Evolutionary conservation across 2,888 invertebrate genomes (phyloP).

Genomic region (Lumbricus terrestris): DNA sequence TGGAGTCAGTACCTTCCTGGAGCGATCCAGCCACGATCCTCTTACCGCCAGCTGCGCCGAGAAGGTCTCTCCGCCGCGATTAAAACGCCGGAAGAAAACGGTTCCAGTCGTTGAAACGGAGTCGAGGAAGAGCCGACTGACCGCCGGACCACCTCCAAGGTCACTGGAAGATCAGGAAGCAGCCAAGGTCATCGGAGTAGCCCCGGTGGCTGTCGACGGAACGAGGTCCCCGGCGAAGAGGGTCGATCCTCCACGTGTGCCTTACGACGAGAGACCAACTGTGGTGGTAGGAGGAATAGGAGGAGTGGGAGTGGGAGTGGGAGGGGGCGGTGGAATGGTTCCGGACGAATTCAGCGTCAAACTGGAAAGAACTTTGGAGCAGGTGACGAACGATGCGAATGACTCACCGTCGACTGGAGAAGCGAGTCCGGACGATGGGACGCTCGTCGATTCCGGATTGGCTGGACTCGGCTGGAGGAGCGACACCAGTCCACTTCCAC

Average conservation of each 20-base stretch:
- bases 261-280: not conserved
- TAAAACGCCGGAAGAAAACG: not conserved
- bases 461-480: not conserved
- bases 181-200: not conserved
- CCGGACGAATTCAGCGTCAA: conserved; percentile 1
- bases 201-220: not conserved
- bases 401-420: not conserved
- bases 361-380: not conserved
- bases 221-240: not conserved
- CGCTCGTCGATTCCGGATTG: not conserved
- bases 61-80: not conserved
- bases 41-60: conserved; percentile 14
- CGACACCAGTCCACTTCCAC: not conserved
- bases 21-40: not conserved
- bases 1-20: conserved; percentile 5
- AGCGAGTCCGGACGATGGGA: not conserved
- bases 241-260: conserved; percentile 4
- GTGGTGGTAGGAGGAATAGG: no score
- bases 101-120: not conserved
- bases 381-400: not conserved
- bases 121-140: not conserved
- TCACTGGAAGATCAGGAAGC: not conserved
- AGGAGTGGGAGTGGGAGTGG: no score
- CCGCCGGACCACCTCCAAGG: not conserved
- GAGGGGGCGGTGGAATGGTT: not conserved